A percentile compares a stretch with the other conserved stretches of the same genome.
Conservation (phyloP, 2,113 vertebrate species). For the Todiramphus chloris region DNA sequence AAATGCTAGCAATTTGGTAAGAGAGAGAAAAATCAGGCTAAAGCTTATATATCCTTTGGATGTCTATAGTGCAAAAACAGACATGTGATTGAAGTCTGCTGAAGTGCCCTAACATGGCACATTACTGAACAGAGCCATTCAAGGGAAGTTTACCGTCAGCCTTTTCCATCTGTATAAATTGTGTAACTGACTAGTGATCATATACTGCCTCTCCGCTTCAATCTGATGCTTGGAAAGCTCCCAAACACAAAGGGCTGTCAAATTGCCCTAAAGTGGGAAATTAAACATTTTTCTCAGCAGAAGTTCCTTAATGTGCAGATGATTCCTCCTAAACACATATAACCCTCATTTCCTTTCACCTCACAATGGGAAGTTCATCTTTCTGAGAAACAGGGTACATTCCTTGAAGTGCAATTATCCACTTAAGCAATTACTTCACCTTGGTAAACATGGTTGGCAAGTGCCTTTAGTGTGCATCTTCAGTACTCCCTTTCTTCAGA, state of each 20-base stretch:
- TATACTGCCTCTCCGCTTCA: neutral
- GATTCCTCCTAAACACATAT: neutral
- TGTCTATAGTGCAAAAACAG: neutral
- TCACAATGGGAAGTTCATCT: neutral
- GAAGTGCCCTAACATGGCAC: neutral
- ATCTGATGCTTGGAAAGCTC: neutral
- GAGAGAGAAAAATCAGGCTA: neutral
- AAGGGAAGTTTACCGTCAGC: neutral
- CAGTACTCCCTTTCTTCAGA: neutral
- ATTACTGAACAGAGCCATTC: neutral
- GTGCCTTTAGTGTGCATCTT: neutral
- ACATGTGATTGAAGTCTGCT: neutral
- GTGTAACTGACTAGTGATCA: neutral
- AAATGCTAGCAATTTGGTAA: neutral
- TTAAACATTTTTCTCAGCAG: neutral
- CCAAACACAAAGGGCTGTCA: neutral
- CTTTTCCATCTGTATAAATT: neutral
- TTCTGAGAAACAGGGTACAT: neutral
- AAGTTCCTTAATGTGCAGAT: neutral
- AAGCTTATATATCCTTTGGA: neutral
- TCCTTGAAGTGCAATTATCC: neutral
- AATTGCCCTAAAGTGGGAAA: neutral
- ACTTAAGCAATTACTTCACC: neutral
- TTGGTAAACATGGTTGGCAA: neutral
- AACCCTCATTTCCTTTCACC: neutral